phyloP scores from a whole-genome alignment of 2,113 vertebrate genomes.

The Argyrosomus japonicus region DNA sequence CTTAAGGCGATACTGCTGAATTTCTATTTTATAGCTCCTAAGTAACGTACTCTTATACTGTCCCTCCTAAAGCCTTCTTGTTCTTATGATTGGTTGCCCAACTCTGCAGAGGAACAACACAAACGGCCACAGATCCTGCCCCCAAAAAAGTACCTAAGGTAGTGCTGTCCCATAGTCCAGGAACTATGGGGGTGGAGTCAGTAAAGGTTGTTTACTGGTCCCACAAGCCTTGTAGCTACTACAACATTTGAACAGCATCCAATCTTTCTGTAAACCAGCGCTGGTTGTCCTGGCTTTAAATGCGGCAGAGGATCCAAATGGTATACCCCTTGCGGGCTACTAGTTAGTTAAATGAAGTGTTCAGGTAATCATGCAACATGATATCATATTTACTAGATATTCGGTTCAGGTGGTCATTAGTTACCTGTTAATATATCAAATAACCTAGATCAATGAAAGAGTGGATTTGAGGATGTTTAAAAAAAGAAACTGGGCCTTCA shows the following conservation, averaged over 20 bases:
- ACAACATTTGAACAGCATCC: slow-evolving; percentile 4
- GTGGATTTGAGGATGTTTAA: not conserved
- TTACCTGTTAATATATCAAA: not conserved
- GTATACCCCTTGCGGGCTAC: not conserved
- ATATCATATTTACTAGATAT: not conserved
- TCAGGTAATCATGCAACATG: not conserved
- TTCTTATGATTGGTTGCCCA: not conserved
- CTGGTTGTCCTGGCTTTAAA: not conserved
- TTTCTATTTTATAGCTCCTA: not conserved
- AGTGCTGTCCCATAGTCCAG: not conserved
- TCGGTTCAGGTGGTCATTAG: not conserved
- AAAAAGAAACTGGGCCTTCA: not conserved
- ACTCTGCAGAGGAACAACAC: slow-evolving; percentile 1
- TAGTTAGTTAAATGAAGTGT: not conserved
- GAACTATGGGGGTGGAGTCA: slow-evolving; percentile 7
- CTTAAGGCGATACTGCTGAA: not conserved
- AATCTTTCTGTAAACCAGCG: not conserved
- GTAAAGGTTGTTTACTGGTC: slow-evolving; percentile 10
- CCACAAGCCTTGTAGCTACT: slow-evolving; percentile 6
- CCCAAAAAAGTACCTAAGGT: not conserved
- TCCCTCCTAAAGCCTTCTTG: not conserved
- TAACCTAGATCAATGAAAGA: not conserved
- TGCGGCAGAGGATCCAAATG: not conserved
- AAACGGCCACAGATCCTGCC: not conserved
- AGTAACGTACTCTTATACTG: not conserved